phyloP scores from a whole-genome alignment of 35 echinoderm and acorn worm genomes.

The Holothuria glaberrima region DNA sequence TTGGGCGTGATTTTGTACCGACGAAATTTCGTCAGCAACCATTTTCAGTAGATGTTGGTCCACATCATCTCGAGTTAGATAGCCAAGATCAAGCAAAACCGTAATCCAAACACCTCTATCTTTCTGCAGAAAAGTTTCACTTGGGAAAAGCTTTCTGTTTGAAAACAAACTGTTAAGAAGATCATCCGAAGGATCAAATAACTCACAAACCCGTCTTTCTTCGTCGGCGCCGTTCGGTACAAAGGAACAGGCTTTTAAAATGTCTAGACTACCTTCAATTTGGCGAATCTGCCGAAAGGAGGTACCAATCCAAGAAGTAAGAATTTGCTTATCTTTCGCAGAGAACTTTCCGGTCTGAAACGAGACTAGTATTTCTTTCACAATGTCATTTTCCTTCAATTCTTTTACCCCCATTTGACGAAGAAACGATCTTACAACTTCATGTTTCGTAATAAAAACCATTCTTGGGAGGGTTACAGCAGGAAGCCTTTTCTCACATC shows the following conservation, averaged over 20 bases:
- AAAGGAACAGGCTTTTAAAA: neutral
- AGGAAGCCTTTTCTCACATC: neutral
- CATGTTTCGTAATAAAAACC: too few species aligned
- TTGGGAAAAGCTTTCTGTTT: neutral
- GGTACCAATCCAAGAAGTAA: slow-evolving; percentile 17
- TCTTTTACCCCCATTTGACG: neutral
- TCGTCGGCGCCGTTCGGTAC: neutral
- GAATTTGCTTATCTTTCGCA: neutral
- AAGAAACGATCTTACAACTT: too few species aligned
- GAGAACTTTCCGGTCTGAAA: neutral
- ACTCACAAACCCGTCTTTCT: neutral
- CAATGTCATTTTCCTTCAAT: neutral
- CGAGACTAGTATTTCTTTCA: neutral
- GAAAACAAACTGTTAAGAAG: neutral
- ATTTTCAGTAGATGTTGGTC: neutral
- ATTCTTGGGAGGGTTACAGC: neutral
- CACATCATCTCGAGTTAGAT: neutral
- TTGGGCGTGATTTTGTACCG: neutral
- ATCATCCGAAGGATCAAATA: slow-evolving; percentile 29
- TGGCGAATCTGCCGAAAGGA: neutral
- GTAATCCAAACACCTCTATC: neutral
- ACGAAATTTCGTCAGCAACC: slow-evolving; percentile 12
- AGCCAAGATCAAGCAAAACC: neutral
- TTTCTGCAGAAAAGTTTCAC: neutral
- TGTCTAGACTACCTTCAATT: neutral